A percentile compares a stretch with the other conserved stretches of the same genome.
These are phyloP conservation scores for Hydra vulgaris DNA, from an alignment of 30 jellyfish, hydroid and myxozoan species.

Conservation along the genomic window DNA sequence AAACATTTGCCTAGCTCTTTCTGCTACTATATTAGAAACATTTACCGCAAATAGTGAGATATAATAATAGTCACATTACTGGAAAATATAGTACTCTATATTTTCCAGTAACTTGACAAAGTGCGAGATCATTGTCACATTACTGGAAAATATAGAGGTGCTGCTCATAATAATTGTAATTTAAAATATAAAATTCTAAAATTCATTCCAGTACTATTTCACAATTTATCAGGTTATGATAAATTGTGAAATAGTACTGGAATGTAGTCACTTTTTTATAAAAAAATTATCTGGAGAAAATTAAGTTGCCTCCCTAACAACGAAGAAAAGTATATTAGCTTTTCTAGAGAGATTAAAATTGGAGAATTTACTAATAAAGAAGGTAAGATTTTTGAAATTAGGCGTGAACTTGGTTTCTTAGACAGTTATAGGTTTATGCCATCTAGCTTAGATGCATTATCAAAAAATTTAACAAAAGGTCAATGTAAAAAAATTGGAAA, in stretches of 20 bases:
- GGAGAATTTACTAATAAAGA: background rate
- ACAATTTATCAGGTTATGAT: slow-evolving; percentile 42
- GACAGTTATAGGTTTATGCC: background rate
- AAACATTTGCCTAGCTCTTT: background rate
- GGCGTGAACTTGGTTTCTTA: background rate
- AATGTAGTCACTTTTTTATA: slow-evolving; percentile 39
- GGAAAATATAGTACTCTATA: background rate
- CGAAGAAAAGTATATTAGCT: slow-evolving; percentile 25
- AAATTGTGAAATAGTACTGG: no score
- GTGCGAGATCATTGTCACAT: slow-evolving; percentile 46
- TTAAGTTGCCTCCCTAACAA: slow-evolving; percentile 27
- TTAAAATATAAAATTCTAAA: slow-evolving; percentile 19
- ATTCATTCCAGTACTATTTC: slow-evolving; percentile 19
- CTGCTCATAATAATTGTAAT: slow-evolving; percentile 40
- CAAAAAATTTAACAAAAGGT: background rate
- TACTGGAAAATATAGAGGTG: slow-evolving; percentile 47
- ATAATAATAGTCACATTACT: background rate
- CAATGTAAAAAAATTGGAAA: background rate
- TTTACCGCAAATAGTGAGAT: background rate
- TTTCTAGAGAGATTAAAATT: background rate
- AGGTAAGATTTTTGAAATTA: background rate
- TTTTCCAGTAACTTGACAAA: background rate
- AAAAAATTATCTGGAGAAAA: background rate
- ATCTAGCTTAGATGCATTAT: background rate
- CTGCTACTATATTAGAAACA: background rate